Evolutionary conservation across 2,888 invertebrate species (phyloP).

Genomic region (Dryomyza anilis): DNA sequence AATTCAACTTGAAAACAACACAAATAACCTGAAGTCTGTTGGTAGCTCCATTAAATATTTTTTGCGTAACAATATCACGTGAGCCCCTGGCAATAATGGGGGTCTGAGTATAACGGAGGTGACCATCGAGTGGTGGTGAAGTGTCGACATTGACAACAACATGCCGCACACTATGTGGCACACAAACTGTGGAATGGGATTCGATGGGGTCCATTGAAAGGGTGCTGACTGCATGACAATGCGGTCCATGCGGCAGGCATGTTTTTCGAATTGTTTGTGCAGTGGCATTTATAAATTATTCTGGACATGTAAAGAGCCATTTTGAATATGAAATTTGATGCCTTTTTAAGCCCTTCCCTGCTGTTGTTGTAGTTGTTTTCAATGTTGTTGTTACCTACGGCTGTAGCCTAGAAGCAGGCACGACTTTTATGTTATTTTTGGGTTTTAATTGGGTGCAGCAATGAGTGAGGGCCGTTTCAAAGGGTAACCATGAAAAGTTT

Average conservation of each 20-base stretch:
- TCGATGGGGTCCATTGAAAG: conserved; percentile 4
- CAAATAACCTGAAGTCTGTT: conserved; percentile 3
- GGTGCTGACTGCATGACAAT: background rate
- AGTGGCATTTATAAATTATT: conserved; percentile 61
- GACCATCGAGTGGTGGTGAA: background rate
- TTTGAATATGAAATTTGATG: conserved; percentile 62
- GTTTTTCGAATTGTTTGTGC: background rate
- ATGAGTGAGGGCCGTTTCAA: background rate
- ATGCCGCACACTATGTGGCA: background rate
- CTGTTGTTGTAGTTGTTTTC: conserved; percentile 7
- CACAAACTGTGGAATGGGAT: background rate
- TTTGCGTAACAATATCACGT: conserved; percentile 13
- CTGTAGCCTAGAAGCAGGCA: background rate
- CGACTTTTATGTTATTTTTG: background rate
- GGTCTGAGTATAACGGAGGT: background rate
- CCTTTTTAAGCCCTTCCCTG: conserved; percentile 30
- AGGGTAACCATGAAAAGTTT: no score
- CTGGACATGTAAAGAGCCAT: conserved; percentile 61
- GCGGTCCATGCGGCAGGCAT: conserved; percentile 9
- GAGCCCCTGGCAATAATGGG: background rate
- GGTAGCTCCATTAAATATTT: conserved; percentile 27
- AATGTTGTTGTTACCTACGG: background rate
- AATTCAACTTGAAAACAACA: conserved; percentile 1
- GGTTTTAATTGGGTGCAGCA: background rate
- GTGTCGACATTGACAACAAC: conserved; percentile 28